These are phyloP conservation scores for Sclerurus mexicanus DNA, from an alignment of 2,113 vertebrate genomes.

Conservation along the genomic window DNA sequence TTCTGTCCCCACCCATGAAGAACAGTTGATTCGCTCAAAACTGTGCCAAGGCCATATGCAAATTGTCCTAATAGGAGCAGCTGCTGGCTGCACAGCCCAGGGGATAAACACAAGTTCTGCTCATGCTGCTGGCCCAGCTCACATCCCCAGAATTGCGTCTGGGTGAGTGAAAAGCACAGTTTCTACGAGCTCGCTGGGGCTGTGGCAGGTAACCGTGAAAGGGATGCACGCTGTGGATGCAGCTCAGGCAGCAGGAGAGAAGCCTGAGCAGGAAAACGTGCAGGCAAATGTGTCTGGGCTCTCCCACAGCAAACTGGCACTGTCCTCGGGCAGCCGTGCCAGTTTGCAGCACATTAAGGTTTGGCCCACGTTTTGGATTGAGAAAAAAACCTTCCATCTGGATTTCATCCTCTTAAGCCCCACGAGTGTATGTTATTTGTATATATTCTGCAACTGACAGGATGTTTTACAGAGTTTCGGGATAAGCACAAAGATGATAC, in stretches of 20 bases:
- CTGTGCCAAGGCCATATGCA: constrained; percentile 21
- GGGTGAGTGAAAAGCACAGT: not conserved
- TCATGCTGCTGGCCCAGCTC: not conserved
- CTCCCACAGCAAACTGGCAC: constrained; percentile 1
- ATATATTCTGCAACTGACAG: not conserved
- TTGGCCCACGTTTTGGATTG: not conserved
- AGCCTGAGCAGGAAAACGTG: not conserved
- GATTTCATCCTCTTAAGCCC: constrained; percentile 4
- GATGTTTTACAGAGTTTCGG: not conserved
- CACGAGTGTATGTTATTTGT: not conserved
- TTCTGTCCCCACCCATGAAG: constrained; percentile 43
- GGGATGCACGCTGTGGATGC: not conserved
- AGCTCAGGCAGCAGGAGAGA: not conserved
- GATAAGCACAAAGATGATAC: not conserved
- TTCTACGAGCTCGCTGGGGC: not conserved
- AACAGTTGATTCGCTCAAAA: constrained; percentile 7
- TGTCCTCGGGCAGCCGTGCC: not conserved
- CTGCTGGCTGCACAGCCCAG: constrained; percentile 45
- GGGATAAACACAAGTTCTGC: not conserved
- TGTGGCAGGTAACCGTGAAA: not conserved
- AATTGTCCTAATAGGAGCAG: constrained; percentile 7
- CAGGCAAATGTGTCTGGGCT: not conserved
- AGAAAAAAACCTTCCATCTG: constrained; percentile 33
- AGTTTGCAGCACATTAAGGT: constrained; percentile 22
- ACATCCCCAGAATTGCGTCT: not conserved